Evolutionary conservation across 92 coral and sea anemone genomes (phyloP), one percentile per base, ranked within the genome.

Genomic region (Diadumene lineata): DNA sequence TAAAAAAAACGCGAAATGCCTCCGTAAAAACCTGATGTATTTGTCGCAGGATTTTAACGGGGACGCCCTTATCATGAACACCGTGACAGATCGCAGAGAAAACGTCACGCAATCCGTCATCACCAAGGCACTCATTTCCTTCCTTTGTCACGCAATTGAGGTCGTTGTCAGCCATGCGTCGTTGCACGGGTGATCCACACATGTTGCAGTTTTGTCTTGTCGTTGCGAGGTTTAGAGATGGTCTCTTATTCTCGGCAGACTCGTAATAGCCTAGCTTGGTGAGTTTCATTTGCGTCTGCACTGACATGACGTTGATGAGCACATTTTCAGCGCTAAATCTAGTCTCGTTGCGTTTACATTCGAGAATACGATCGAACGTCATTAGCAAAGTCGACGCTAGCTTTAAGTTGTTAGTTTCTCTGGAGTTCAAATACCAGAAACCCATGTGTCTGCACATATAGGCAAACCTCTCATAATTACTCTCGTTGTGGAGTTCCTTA

Each of bases 401-500:
- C 64, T 75, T 83, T n/a, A 68, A 56, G 66, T 87, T 81, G 11
- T 48, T 50, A 26, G 50, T 65, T 79, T 81, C 60, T 3, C 1
- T 7, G 18, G 31, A 19, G 34, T 51, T 73, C 21, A 74, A 24
- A 66, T 66, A 79, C 85, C 88, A 87, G 66, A 82, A 64, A 0
- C 85, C 82, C 76, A 82, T 86, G 68, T 87, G 88, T 31, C 77
- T 23, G 3, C 82, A 67, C 57, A 83, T 79, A 2, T 84, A 85
- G 24, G 70, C 55, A 27, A 87, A 67, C 16, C 88, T 33, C 9
- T 78, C 92, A 43, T 78, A 79, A 69, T 87, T 87, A 7, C 61
- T 79, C 22, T 82, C 79, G 27, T 34, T 74, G 33, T 81, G 78
- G 1, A 83, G 65, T 62, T 56, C 69, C 50, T 78, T 53, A 16